Evolutionary conservation across 1,140 invertebrate genomes (phyloP), one percentile per base, ranked within the genome.

Genomic region (Heliothis subflexa): DNA sequence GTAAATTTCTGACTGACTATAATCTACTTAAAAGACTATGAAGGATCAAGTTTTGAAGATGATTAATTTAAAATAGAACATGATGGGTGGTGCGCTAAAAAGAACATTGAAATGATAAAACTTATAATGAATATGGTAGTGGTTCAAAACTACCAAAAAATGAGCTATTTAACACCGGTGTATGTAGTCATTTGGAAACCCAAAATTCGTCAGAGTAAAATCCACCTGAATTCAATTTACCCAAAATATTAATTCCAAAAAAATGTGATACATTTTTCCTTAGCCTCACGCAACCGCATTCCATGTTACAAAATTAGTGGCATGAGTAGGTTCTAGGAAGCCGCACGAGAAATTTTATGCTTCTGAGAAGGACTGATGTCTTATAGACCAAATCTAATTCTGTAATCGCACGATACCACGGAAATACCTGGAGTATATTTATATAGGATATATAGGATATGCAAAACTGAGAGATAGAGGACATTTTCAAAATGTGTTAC

Each of bases 1-100:
- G 85, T 83, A 87, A 78, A 79, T 77, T 84, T 74, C 78, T 75
- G 80, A 71, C 78, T 78, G 78, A 79, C 73, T 68, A 68, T 11
- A 28, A n/a, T 59, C 5, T 1, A 33, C 49, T 68, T 11, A 13
- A 18, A 28, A 13, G 28, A 28, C 25, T 40, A 50, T 1, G 18
- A 25, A 12, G 47, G 47, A 50, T 12, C 18, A 18, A 59, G 13
- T 13, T 25, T 59, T 28, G 57, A 21, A n/a, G 2, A 28, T 28
- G 18, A 25, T 64, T 18, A 64, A 47, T 47, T 21, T 47, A n/a
- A 10, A 47, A 40, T 9, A n/a, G 12, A 18, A 1, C 33, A 62
- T 16, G 11, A 61, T 14, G 33, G n/a, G 33, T 7, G 33, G 33
- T 33, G 7, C 3, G 3, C 33, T 33, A 33, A 33, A 33, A 33